Conservation (phyloP, 2,888 invertebrate genomes). For the Melanophora roralis region DNA sequence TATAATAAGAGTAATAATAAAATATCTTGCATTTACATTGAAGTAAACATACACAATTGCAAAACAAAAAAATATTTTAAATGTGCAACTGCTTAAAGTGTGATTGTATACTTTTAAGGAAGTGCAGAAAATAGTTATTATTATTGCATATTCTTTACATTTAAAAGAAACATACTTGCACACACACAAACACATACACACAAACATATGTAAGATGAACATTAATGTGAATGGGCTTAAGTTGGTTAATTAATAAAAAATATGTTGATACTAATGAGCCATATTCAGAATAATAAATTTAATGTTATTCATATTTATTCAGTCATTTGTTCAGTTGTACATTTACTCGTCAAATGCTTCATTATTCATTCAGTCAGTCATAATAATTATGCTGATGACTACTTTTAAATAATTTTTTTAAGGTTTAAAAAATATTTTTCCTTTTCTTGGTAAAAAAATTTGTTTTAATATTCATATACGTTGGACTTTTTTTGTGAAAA, state of each 20-base stretch:
- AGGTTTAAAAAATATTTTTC: constrained; percentile 16
- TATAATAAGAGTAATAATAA: constrained; percentile 27
- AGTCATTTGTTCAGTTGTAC: neutral
- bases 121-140: constrained; percentile 42
- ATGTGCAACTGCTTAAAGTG: constrained; percentile 30
- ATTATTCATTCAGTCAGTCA: constrained; percentile 16
- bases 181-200: constrained; percentile 8
- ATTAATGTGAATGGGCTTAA: too few relatives aligned
- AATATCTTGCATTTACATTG: constrained; percentile 19
- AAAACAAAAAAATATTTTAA: neutral
- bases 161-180: constrained; percentile 29
- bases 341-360: neutral
- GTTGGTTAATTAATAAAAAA: neutral
- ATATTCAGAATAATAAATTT: constrained; percentile 47
- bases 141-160: constrained; percentile 46
- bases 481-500: too few relatives aligned
- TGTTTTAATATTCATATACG: too few relatives aligned
- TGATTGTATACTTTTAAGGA: constrained; percentile 8
- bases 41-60: neutral
- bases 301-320: constrained; percentile 26
- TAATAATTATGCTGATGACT: constrained; percentile 37
- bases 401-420: constrained; percentile 44
- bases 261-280: constrained; percentile 36
- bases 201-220: neutral
- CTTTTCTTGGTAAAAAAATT: too few relatives aligned